Conservation (phyloP, 2,888 invertebrate species). For the Aphelenchoides bicaudatus region DNA sequence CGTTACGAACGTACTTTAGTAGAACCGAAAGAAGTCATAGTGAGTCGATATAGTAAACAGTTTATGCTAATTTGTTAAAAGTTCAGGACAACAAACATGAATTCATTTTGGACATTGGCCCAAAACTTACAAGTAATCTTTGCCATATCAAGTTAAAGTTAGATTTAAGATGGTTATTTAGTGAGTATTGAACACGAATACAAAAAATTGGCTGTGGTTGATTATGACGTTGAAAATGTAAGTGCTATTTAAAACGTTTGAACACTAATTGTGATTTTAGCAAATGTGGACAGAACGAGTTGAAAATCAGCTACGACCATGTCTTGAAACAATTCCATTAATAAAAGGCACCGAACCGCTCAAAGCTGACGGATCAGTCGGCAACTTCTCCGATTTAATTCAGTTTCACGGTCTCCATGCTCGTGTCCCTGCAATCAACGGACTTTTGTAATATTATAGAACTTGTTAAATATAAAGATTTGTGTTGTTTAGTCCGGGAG, state of each 20-base stretch:
- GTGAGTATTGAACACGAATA: slow-evolving; percentile 25
- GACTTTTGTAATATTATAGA: slow-evolving; percentile 32
- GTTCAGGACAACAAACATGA: slow-evolving; percentile 37
- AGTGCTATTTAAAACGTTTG: slow-evolving; percentile 1
- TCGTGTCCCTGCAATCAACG: slow-evolving; percentile 45
- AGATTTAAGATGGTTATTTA: too few species aligned
- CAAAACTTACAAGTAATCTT: slow-evolving; percentile 29
- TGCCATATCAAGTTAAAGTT: too few species aligned
- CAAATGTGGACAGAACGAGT: slow-evolving; percentile 29
- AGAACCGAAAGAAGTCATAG: too few species aligned
- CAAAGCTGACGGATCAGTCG: not conserved
- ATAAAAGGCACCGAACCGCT: not conserved
- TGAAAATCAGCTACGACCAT: slow-evolving; percentile 38
- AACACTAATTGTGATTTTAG: slow-evolving; percentile 18
- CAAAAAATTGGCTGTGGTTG: slow-evolving; percentile 27
- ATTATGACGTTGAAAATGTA: slow-evolving; percentile 41
- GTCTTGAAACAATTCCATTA: slow-evolving; percentile 21
- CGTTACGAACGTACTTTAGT: too few species aligned
- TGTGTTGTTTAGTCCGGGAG: slow-evolving; percentile 41
- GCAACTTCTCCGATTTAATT: slow-evolving; percentile 35
- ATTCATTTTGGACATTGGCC: slow-evolving; percentile 23
- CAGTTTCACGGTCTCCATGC: slow-evolving; percentile 43
- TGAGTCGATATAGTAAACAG: too few species aligned
- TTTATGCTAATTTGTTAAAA: too few species aligned
- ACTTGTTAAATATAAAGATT: slow-evolving; percentile 7